phyloP scores from a whole-genome alignment of 2,888 invertebrate species.

The Thymelicus acteon region DNA sequence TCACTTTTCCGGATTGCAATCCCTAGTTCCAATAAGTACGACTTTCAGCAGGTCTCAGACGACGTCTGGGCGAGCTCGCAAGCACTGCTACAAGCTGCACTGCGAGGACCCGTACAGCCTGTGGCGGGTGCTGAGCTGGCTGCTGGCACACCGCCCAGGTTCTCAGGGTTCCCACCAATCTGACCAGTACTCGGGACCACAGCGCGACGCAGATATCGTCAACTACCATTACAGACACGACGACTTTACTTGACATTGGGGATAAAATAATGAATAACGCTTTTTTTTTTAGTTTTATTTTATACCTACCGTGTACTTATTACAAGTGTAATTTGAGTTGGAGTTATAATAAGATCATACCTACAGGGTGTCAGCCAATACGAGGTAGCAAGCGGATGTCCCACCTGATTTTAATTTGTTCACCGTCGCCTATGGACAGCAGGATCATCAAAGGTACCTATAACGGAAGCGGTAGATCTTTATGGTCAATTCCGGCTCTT shows the following conservation, averaged over 20 bases:
- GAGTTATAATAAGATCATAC: too few relatives aligned
- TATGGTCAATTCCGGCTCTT: too few relatives aligned
- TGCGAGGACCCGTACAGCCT: slow-evolving; percentile 68
- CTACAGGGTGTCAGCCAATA: too few relatives aligned
- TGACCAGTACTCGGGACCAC: background rate
- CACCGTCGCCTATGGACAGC: too few relatives aligned
- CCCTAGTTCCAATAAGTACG: background rate
- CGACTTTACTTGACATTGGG: background rate
- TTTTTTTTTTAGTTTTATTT: background rate
- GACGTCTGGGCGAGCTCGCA: slow-evolving; percentile 43
- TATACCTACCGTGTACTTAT: background rate
- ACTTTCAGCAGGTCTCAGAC: slow-evolving; percentile 7
- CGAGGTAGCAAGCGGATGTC: too few relatives aligned
- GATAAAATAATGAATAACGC: background rate
- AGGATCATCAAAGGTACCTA: too few relatives aligned
- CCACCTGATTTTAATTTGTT: too few relatives aligned
- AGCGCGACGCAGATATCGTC: background rate
- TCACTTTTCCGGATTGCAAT: too few relatives aligned
- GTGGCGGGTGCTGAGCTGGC: slow-evolving; percentile 59
- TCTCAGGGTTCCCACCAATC: background rate
- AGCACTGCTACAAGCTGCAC: slow-evolving; percentile 65
- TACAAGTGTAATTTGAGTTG: too few relatives aligned
- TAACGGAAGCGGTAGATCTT: too few relatives aligned
- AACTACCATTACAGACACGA: slow-evolving; percentile 7
- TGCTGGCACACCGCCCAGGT: slow-evolving; percentile 53